Conservation (phyloP, 2,113 vertebrate genomes). For the Dicerorhinus sumatrensis region DNA sequence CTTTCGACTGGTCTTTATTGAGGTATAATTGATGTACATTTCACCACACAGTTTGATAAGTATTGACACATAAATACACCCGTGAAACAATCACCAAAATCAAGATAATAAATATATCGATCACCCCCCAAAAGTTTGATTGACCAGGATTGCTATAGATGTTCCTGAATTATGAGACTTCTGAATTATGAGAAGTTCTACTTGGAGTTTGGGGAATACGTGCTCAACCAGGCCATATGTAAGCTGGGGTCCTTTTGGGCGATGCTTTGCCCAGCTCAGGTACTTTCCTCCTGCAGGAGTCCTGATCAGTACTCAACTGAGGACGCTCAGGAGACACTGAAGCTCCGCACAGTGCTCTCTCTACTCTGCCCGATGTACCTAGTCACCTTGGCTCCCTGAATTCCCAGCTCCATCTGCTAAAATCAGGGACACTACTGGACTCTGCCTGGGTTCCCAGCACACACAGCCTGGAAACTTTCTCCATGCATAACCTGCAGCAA, state of each 20-base stretch:
- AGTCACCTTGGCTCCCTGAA: background rate
- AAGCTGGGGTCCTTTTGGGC: background rate
- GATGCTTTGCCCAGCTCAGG: too few relatives aligned
- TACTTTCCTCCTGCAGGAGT: fast-evolving
- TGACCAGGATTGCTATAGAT: background rate
- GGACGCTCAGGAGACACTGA: too few relatives aligned
- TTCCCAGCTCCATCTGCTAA: background rate
- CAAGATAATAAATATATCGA: background rate
- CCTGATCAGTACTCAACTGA: background rate
- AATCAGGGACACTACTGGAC: background rate
- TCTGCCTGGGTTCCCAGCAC: too few relatives aligned
- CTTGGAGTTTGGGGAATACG: background rate
- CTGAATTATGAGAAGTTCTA: background rate
- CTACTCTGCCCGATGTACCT: too few relatives aligned
- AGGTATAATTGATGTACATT: background rate
- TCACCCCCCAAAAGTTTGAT: background rate
- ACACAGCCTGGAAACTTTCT: background rate
- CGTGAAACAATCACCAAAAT: background rate
- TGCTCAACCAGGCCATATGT: fast-evolving
- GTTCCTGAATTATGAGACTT: background rate
- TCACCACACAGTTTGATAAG: background rate
- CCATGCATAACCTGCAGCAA: background rate
- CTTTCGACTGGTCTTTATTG: background rate
- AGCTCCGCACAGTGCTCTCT: background rate
- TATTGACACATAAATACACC: background rate